phyloP scores from a whole-genome alignment of 1,140 invertebrate genomes.

The Drosophila malerkotliana region DNA sequence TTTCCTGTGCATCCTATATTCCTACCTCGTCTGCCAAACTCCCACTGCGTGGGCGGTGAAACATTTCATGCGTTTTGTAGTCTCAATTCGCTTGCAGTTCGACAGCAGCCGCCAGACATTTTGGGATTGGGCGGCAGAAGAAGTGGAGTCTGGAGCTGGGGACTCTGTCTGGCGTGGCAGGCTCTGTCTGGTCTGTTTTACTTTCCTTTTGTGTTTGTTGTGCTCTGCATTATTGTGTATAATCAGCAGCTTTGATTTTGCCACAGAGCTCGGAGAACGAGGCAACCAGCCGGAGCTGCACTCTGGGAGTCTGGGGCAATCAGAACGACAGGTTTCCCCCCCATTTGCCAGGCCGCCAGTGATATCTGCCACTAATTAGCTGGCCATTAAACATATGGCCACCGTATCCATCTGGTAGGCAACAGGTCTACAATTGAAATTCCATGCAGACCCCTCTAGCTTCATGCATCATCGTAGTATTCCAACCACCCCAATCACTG shows the following conservation, averaged over 20 bases:
- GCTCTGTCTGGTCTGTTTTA: constrained; percentile 42
- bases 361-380: constrained; percentile 49
- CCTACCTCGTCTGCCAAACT: neutral
- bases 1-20: constrained; percentile 14
- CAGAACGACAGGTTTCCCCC: constrained; percentile 16
- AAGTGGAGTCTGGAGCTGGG: constrained; percentile 6
- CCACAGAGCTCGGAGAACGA: neutral
- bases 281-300: neutral
- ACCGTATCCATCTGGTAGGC: constrained; percentile 27
- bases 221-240: constrained; percentile 59
- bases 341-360: constrained; percentile 2
- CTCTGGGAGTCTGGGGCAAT: constrained; percentile 37
- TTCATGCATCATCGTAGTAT: constrained; percentile 42
- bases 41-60: constrained; percentile 39
- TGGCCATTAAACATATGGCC: constrained; percentile 48
- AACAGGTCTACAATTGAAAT: constrained; percentile 67
- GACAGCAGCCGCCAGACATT: constrained; percentile 59
- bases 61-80: constrained; percentile 64
- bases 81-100: constrained; percentile 61
- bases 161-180: constrained; percentile 50
- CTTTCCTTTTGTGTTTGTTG: constrained; percentile 45
- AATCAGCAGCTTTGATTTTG: constrained; percentile 63
- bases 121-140: constrained; percentile 32
- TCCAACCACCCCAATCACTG: constrained; percentile 24
- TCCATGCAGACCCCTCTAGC: constrained; percentile 56